Base-by-base conservation (phyloP, 2,797 vertebrate species). In the Sphenopsis melanotis region DNA sequence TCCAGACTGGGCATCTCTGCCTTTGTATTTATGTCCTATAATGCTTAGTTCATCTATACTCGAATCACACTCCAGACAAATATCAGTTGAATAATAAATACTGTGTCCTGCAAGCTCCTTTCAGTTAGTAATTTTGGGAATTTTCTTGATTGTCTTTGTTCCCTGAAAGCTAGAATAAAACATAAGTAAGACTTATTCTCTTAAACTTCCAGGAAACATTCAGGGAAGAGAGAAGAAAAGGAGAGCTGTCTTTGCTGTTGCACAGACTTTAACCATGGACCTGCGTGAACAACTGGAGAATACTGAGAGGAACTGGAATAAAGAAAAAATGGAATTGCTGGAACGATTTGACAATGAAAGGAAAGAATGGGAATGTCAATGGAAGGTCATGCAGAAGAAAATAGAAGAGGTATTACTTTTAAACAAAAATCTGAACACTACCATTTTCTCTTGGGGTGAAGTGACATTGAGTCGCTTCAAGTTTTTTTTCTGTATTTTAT, bases 331-430 rank as follows among this genome's bases (percentile, higher is more conserved):
- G 56, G 99, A 99, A 94, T 97, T 99, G 94, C 97, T 99, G 97
- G 98, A 99, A 97, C 98, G 98, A 95, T 99, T 99, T 95, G 99
- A 99, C 86, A 97, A 97, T 4, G 99, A 99, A 98, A 98, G 99
- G 96, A 99, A 98, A 83, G 99, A 99, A 93, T 99, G 99, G 99
- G 99, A 99, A 97, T 98, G 98, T 94, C 99, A 99, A 57, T 98
- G 99, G 98, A 98, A 98, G 94, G 98, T 99, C 92, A 99, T 99
- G 99, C 99, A 99, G 97, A 98, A 89, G 96, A 99, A 99, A 98
- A 99, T 99, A 96, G 99, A 99, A 97, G 98, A 99, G 99, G 99
- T 99, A n/a, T n/a, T n/a, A 98, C 93, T 70, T 60, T 72, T 83
- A 87, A 90, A 83, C 13, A 71, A 65, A 68, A 83, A 30, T 65